A percentile compares a stretch with the other conserved stretches of the same genome.
These are phyloP conservation scores for Lanius ludovicianus DNA, from an alignment of 2,113 vertebrate species.

Conservation along the genomic window DNA sequence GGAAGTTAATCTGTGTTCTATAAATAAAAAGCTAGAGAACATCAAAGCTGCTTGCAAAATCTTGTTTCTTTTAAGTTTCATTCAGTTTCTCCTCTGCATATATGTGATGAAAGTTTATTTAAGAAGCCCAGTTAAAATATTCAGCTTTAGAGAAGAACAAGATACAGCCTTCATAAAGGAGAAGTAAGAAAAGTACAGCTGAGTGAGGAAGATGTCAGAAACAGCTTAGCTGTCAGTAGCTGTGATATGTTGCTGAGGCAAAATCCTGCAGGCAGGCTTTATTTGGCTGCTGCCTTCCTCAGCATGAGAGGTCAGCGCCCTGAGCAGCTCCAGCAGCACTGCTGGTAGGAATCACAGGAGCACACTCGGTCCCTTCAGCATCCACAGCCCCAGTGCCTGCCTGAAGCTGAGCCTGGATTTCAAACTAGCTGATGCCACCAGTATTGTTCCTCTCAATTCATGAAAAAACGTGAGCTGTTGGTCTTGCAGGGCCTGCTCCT, in stretches of 20 bases:
- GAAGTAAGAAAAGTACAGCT: not conserved
- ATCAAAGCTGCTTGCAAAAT: constrained; percentile 43
- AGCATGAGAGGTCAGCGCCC: not conserved
- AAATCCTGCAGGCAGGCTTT: constrained; percentile 2
- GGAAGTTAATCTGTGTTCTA: constrained; percentile 51
- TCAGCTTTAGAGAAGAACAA: not conserved
- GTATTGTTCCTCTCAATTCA: not conserved
- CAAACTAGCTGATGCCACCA: not conserved
- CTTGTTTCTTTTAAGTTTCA: constrained; percentile 35
- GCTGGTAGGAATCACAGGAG: not conserved
- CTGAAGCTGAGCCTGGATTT: not conserved
- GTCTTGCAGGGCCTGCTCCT: not conserved
- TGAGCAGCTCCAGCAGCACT: not conserved
- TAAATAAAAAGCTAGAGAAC: constrained; percentile 55
- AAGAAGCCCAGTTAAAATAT: constrained; percentile 6
- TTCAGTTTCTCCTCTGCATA: not conserved
- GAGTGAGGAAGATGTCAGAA: constrained; percentile 4
- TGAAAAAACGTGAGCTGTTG: not conserved
- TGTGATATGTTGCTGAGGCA: not conserved
- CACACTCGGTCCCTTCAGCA: not conserved
- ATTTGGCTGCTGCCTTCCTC: not conserved
- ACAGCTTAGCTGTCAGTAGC: not conserved
- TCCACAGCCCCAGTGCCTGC: not conserved
- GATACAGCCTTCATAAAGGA: not conserved
- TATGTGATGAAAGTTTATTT: not conserved